Percentiles rank a stretch among this genome's conserved stretches.
Evolutionary conservation across 2,113 vertebrate genomes (phyloP).

Genomic region (Cercopithecus mona): DNA sequence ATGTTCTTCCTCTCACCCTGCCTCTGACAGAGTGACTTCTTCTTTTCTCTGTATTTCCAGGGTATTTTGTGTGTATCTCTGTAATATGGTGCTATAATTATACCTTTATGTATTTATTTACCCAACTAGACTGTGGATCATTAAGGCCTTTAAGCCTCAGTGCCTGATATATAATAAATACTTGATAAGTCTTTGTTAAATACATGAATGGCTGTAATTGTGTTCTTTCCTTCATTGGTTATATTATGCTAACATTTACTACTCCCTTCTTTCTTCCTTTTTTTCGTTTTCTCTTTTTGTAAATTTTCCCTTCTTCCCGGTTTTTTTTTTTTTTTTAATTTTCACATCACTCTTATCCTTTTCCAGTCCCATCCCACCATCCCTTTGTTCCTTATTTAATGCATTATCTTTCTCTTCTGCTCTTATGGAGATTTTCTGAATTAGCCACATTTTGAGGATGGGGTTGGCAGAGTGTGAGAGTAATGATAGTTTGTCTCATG

Average conservation of each 20-base stretch:
- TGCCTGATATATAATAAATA: background rate
- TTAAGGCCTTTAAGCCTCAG: background rate
- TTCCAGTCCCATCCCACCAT: background rate
- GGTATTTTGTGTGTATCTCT: background rate
- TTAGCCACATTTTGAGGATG: background rate
- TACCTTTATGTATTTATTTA: constrained; percentile 31
- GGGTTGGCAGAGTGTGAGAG: background rate
- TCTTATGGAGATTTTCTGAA: background rate
- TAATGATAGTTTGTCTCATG: background rate
- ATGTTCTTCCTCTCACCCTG: background rate
- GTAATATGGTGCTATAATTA: background rate
- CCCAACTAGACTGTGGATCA: background rate
- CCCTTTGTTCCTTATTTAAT: constrained; percentile 2
- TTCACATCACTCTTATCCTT: background rate
- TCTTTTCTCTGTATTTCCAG: constrained; percentile 24
- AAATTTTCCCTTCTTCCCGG: background rate
- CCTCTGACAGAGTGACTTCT: constrained; percentile 2
- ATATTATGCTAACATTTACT: background rate
- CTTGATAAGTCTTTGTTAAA: constrained; percentile 7
- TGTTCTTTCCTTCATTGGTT: constrained; percentile 8
- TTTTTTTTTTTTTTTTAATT: background rate
- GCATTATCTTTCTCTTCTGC: background rate
- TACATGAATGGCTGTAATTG: background rate
- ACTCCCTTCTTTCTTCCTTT: background rate
- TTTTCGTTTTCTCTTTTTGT: background rate